Conservation (phyloP, 1,140 invertebrate species). For the Drosophila rhopaloa region DNA sequence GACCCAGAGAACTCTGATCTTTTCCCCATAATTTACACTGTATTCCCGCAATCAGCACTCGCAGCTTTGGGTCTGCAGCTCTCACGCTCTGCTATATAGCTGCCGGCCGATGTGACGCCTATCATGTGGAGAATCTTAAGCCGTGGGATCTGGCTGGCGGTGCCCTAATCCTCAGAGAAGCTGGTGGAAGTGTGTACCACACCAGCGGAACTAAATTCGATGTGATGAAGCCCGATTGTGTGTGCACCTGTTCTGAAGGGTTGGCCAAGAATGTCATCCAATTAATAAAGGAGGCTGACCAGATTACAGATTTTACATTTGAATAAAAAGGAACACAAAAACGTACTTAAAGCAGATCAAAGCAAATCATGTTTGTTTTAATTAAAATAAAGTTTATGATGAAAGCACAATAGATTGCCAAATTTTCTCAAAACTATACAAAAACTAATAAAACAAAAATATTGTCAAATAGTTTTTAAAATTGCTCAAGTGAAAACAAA, state of each 20-base stretch:
- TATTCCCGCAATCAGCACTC: conserved; percentile 85
- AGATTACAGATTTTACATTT: conserved; percentile 57
- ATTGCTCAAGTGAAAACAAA: background rate
- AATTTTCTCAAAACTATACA: too few relatives aligned
- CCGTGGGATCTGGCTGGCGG: conserved; percentile 90
- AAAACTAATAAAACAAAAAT: background rate
- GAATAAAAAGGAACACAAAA: background rate
- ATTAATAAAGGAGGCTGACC: conserved; percentile 84
- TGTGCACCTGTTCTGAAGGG: conserved; percentile 86
- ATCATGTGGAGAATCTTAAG: conserved; percentile 89
- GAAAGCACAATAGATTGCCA: too few relatives aligned
- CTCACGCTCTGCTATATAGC: conserved; percentile 90
- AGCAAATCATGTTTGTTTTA: background rate
- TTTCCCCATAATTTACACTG: background rate
- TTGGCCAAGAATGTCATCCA: conserved; percentile 86
- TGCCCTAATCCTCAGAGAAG: conserved; percentile 90
- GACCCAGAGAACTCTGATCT: conserved; percentile 8
- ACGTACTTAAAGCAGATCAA: background rate
- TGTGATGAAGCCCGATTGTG: conserved; percentile 87
- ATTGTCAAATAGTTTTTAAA: background rate
- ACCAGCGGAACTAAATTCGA: conserved; percentile 88
- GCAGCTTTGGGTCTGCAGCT: conserved; percentile 90
- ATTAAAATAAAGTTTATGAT: background rate
- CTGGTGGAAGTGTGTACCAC: conserved; percentile 89
- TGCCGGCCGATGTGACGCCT: conserved; percentile 89